A percentile compares a stretch with the other conserved stretches of the same genome.
Evolutionary conservation across 2,888 invertebrate genomes (phyloP).

Genomic region (Morpho achilles): DNA sequence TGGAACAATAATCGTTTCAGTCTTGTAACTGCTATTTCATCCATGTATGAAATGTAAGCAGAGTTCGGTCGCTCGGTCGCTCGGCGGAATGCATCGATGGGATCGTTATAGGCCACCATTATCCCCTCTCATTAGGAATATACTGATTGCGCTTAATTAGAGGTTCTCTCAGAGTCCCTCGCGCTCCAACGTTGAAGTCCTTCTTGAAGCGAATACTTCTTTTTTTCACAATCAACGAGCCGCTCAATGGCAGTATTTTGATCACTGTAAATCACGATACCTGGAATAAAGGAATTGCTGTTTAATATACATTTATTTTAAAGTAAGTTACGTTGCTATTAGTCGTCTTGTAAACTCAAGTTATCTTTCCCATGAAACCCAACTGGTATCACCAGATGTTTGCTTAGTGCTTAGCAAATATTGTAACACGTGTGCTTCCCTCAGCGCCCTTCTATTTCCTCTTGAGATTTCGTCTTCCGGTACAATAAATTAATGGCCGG

Average conservation of each 20-base stretch:
- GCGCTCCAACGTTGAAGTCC: slow-evolving; percentile 61
- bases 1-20: slow-evolving; percentile 66
- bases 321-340: slow-evolving; percentile 12
- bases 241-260: slow-evolving; percentile 71
- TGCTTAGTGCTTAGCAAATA: slow-evolving; percentile 71
- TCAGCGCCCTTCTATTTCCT: slow-evolving; percentile 72
- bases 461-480: slow-evolving; percentile 78
- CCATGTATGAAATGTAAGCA: slow-evolving; percentile 62
- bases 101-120: slow-evolving; percentile 74
- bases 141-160: slow-evolving; percentile 79
- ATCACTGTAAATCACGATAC: slow-evolving; percentile 68
- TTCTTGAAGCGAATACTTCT: slow-evolving; percentile 64
- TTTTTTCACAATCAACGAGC: slow-evolving; percentile 75
- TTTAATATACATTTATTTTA: slow-evolving; percentile 32
- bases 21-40: slow-evolving; percentile 66
- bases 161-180: slow-evolving; percentile 65
- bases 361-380: slow-evolving; percentile 37
- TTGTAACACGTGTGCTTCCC: slow-evolving; percentile 75
- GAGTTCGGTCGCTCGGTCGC: slow-evolving; percentile 58
- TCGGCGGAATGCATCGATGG: slow-evolving; percentile 72
- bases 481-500: slow-evolving; percentile 68
- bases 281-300: slow-evolving; percentile 58
- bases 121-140: slow-evolving; percentile 78
- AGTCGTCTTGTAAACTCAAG: slow-evolving; percentile 20
- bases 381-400: slow-evolving; percentile 65